Evolutionary conservation across 2,888 invertebrate species (phyloP).

Genomic region (Leucophora obtusa): DNA sequence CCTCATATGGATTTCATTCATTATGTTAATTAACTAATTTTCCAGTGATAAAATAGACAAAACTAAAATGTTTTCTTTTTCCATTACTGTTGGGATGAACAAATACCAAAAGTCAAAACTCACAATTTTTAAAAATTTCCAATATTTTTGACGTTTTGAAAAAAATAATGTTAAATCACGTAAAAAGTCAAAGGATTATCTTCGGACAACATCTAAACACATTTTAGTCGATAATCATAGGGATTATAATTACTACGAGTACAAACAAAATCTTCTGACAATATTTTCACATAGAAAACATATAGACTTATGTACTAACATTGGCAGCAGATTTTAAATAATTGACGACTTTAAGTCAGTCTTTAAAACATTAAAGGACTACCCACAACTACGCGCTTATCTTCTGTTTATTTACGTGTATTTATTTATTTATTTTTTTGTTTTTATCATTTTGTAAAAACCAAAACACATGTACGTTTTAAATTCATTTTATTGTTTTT

Average conservation of each 20-base stretch:
- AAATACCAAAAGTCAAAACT: slow-evolving; percentile 19
- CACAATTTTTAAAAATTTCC: not conserved
- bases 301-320: not conserved
- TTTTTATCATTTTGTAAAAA: not conserved
- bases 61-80: slow-evolving; percentile 3
- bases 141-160: slow-evolving; percentile 8
- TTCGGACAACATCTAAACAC: slow-evolving; percentile 1
- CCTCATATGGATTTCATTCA: slow-evolving; percentile 5
- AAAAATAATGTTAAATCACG: slow-evolving; percentile 18
- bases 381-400: not conserved
- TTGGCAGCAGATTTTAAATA: not conserved
- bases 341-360: not conserved
- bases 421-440: not conserved
- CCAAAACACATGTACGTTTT: slow-evolving; percentile 7
- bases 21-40: slow-evolving; percentile 39
- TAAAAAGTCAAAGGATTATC: slow-evolving; percentile 44
- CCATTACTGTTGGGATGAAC: slow-evolving; percentile 10
- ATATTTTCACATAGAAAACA: not conserved
- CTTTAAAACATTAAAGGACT: not conserved
- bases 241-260: not conserved
- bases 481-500: slow-evolving; percentile 11
- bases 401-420: not conserved
- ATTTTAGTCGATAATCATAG: slow-evolving; percentile 9
- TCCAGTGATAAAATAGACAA: not conserved
- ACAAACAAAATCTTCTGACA: not conserved